Evolutionary conservation across 2,797 vertebrate genomes (phyloP).

Genomic region (Mallotus villosus): DNA sequence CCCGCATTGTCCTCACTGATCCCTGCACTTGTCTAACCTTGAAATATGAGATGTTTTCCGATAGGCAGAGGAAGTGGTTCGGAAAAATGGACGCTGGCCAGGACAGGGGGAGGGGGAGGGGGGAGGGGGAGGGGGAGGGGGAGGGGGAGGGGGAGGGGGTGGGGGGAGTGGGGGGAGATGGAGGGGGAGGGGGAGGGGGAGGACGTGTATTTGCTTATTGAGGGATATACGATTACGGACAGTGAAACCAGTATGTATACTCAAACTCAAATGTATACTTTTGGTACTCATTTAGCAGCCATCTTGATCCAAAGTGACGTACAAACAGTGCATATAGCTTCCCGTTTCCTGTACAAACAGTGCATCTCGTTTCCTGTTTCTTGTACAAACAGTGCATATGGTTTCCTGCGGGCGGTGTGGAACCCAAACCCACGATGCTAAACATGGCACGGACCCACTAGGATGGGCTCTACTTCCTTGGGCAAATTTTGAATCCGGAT

Average conservation of each 20-base stretch:
- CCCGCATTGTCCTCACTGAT: slow-evolving; percentile 54
- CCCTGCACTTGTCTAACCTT: slow-evolving; percentile 78
- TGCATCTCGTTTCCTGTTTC: too few relatives aligned
- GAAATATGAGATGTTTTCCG: slow-evolving; percentile 75
- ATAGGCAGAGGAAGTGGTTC: slow-evolving; percentile 61
- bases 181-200: background rate
- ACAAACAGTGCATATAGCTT: too few relatives aligned
- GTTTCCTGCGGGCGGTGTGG: too few relatives aligned
- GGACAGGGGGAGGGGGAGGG: slow-evolving; percentile 17
- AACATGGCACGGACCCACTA: too few relatives aligned
- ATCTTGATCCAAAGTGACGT: too few relatives aligned
- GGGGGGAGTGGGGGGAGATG: slow-evolving; percentile 1
- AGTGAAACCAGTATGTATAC: background rate
- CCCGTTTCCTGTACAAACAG: too few relatives aligned
- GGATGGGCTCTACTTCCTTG: too few relatives aligned
- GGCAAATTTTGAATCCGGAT: too few relatives aligned
- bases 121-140: background rate
- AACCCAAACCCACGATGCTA: too few relatives aligned
- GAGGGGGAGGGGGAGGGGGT: background rate
- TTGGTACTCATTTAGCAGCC: too few relatives aligned
- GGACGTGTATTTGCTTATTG: background rate
- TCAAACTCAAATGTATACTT: too few relatives aligned
- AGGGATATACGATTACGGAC: background rate
- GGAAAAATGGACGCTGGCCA: slow-evolving; percentile 16
- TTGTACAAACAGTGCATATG: too few relatives aligned